Evolutionary conservation across 1,140 invertebrate genomes (phyloP), one percentile per base, ranked within the genome.

Genomic region (Neomicropteryx cornuta): DNA sequence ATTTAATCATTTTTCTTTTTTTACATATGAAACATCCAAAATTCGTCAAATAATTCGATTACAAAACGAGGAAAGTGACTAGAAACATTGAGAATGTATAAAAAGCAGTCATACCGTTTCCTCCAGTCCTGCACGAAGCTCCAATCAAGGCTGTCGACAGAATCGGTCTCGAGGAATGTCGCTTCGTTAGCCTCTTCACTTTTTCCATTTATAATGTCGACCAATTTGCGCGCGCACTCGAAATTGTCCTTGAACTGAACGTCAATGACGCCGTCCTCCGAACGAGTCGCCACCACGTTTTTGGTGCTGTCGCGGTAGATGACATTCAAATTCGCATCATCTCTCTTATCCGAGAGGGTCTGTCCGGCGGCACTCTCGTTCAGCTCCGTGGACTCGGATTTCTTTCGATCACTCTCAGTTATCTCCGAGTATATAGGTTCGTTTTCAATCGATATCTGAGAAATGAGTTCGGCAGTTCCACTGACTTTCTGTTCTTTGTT

Each of bases 41-140:
- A n/a, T n/a, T n/a, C n/a, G n/a, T n/a, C n/a, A n/a, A n/a, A n/a
- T n/a, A n/a, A n/a, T n/a, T n/a, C n/a, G n/a, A n/a, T n/a, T n/a
- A n/a, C 31, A 46, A n/a, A n/a, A n/a, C n/a, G n/a, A n/a, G n/a
- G n/a, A n/a, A n/a, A n/a, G n/a, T n/a, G n/a, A n/a, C n/a, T n/a
- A n/a, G n/a, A n/a, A n/a, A n/a, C n/a, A n/a, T n/a, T n/a, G n/a
- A n/a, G n/a, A n/a, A n/a, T n/a, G n/a, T n/a, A n/a, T n/a, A n/a
- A n/a, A n/a, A n/a, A n/a, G n/a, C n/a, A n/a, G n/a, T n/a, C 66
- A 63, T 63, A 76, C 74, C 73, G 66, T 60, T 72, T 71, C 48
- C 78, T 62, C 78, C 78, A 81, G 47, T 77, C 75, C 60, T 81
- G 78, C 24, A 81, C 77, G 53, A 79, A 81, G 50, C 78, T 80